phyloP scores from a whole-genome alignment of 64 coral and sea anemone genomes.

The Montipora capricornis region DNA sequence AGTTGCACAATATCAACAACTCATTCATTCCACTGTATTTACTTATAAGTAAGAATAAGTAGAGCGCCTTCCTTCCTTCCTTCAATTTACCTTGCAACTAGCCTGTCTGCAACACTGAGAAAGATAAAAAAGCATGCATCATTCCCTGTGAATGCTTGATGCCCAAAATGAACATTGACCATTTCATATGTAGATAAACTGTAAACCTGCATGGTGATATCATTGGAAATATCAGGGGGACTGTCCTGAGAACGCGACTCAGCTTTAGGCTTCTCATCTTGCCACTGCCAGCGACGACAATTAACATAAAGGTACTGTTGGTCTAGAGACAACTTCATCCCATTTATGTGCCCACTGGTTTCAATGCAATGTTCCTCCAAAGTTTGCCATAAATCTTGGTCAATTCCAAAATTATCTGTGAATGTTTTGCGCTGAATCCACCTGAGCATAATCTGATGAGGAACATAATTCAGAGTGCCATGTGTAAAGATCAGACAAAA shows the following conservation, averaged over 20 bases:
- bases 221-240: slow-evolving; percentile 79
- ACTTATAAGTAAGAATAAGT: too few relatives aligned
- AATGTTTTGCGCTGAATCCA: not conserved
- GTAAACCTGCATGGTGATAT: slow-evolving; percentile 74
- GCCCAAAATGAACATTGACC: slow-evolving; percentile 72
- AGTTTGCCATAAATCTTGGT: slow-evolving; percentile 3
- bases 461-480: slow-evolving; percentile 75
- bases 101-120: slow-evolving; percentile 70
- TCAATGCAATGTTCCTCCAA: slow-evolving; percentile 77
- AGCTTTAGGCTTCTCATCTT: not conserved
- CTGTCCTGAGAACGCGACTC: not conserved
- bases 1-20: too few relatives aligned
- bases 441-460: slow-evolving; percentile 87
- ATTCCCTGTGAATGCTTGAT: slow-evolving; percentile 85
- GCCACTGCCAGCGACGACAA: slow-evolving; percentile 70
- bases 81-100: slow-evolving; percentile 83
- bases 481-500: slow-evolving; percentile 84
- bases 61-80: too few relatives aligned
- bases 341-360: slow-evolving; percentile 84
- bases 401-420: not conserved
- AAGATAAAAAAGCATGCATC: slow-evolving; percentile 92
- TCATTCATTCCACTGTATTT: too few relatives aligned
- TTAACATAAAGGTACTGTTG: slow-evolving; percentile 84
- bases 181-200: slow-evolving; percentile 70
- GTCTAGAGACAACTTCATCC: slow-evolving; percentile 76